Conservation (phyloP, 2,797 vertebrate genomes). For the Alectoris magna region DNA sequence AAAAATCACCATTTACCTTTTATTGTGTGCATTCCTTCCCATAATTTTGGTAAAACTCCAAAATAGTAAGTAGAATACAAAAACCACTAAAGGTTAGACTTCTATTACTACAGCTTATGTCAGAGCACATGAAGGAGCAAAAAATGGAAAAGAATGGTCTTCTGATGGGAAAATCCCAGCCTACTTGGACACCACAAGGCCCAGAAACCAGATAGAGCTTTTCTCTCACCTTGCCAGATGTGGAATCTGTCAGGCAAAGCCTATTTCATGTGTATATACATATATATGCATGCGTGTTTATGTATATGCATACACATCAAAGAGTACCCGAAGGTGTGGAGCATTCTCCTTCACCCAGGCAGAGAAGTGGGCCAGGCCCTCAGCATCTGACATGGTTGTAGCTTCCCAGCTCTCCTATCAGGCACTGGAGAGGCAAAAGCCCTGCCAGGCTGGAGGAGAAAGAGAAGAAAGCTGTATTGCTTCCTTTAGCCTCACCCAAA, state of each 20-base stretch:
- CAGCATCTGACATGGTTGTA: neutral
- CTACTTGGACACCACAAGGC: neutral
- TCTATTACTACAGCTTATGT: neutral
- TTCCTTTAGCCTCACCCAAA: slow-evolving; percentile 16
- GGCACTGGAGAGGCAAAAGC: neutral
- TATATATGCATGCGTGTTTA: neutral
- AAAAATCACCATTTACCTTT: neutral
- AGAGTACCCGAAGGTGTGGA: neutral
- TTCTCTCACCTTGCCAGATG: neutral
- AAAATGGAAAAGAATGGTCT: neutral
- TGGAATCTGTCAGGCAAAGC: neutral
- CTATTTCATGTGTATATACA: neutral
- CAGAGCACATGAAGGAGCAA: neutral
- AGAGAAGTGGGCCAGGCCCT: neutral
- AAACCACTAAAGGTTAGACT: neutral
- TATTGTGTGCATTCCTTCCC: neutral
- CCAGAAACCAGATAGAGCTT: neutral
- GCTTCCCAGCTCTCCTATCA: neutral
- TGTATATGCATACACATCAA: neutral
- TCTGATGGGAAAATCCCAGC: neutral
- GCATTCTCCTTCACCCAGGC: neutral
- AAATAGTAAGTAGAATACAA: neutral
- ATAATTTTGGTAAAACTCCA: neutral
- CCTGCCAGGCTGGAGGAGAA: neutral
- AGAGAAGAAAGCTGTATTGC: neutral